Conservation (phyloP, 2,888 invertebrate species). For the Eupithecia pulchellata region DNA sequence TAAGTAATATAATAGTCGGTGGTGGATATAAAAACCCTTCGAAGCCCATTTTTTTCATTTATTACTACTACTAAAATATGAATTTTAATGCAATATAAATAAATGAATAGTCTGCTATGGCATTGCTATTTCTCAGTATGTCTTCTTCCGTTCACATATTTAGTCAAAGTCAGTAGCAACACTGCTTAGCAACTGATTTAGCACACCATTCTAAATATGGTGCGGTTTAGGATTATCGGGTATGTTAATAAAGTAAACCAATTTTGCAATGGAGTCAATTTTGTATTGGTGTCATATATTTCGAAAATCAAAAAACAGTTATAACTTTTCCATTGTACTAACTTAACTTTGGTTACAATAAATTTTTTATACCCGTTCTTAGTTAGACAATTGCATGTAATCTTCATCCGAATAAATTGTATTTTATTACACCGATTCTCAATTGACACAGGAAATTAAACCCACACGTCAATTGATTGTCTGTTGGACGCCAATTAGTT, state of each 20-base stretch:
- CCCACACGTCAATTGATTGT: constrained; percentile 45
- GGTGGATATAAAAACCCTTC: too few relatives aligned
- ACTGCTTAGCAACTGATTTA: too few relatives aligned
- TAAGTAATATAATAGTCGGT: too few relatives aligned
- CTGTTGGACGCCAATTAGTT: constrained; percentile 37
- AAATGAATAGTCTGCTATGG: too few relatives aligned
- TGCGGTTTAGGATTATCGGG: not conserved
- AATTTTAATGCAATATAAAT: not conserved
- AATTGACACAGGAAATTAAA: constrained; percentile 45
- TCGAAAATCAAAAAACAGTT: constrained; percentile 32
- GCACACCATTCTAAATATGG: too few relatives aligned
- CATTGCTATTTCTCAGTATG: too few relatives aligned
- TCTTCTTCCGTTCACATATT: too few relatives aligned
- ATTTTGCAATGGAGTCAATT: not conserved
- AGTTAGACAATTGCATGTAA: constrained; percentile 43
- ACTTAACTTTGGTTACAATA: constrained; percentile 37
- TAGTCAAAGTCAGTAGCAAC: too few relatives aligned
- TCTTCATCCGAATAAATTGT: constrained; percentile 36
- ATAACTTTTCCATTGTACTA: constrained; percentile 34
- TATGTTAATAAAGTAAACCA: not conserved
- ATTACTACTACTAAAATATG: too few relatives aligned
- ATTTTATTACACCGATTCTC: constrained; percentile 45
- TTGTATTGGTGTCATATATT: constrained; percentile 8
- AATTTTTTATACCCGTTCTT: constrained; percentile 38
- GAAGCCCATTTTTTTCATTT: too few relatives aligned